Evolutionary conservation across 1,140 invertebrate species (phyloP).

Genomic region (Lethrus apterus): DNA sequence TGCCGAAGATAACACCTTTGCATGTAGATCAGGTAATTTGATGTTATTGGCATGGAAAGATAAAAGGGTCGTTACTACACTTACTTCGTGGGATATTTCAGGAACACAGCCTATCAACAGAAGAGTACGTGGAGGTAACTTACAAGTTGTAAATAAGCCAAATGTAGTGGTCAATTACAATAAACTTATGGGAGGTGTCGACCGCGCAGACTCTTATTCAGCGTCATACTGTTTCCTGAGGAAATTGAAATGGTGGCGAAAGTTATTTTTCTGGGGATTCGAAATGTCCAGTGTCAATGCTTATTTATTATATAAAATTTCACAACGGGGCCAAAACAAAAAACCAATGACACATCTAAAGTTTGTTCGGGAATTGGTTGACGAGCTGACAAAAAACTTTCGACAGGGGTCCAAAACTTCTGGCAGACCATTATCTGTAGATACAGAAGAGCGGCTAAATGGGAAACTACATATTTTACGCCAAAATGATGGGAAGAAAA

Average conservation of each 20-base stretch:
- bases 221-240: slow-evolving; percentile 32
- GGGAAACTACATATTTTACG: slow-evolving; percentile 3
- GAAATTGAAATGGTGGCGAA: slow-evolving; percentile 31
- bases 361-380: neutral
- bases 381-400: slow-evolving; percentile 4
- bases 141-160: slow-evolving; percentile 22
- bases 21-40: slow-evolving; percentile 7
- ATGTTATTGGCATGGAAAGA: slow-evolving; percentile 16
- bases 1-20: neutral
- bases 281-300: slow-evolving; percentile 14
- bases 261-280: slow-evolving; percentile 16
- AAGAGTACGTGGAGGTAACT: neutral
- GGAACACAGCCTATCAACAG: neutral
- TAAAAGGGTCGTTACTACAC: slow-evolving; percentile 14
- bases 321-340: neutral
- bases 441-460: slow-evolving; percentile 5
- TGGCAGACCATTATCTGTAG: slow-evolving; percentile 10
- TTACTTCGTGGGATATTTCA: slow-evolving; percentile 11
- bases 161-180: slow-evolving; percentile 27
- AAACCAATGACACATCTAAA: slow-evolving; percentile 1
- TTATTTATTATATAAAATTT: slow-evolving; percentile 16
- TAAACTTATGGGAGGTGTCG: slow-evolving; percentile 31
- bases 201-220: slow-evolving; percentile 30
- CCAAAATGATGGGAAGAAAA: neutral
- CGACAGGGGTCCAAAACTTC: neutral